Conservation (phyloP, 2,888 invertebrate species). For the Lithosia quadra region DNA sequence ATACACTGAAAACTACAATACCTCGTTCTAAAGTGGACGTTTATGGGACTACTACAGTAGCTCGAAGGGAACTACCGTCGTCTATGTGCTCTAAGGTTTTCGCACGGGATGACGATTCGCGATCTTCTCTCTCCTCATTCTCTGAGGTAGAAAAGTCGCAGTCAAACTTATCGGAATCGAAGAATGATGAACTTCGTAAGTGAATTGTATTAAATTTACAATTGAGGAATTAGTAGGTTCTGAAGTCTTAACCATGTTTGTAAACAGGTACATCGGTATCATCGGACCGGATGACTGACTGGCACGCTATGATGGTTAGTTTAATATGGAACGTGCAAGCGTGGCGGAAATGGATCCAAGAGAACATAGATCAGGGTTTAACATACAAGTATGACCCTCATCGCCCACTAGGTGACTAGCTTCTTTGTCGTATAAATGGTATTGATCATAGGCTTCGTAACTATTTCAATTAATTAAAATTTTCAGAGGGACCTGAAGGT, state of each 20-base stretch:
- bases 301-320: slow-evolving; percentile 80
- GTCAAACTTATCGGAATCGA: slow-evolving; percentile 6
- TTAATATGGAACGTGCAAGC: slow-evolving; percentile 80
- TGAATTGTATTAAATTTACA: no score
- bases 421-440: background rate
- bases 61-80: slow-evolving; percentile 36
- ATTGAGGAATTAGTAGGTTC: no score
- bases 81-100: slow-evolving; percentile 52
- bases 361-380: slow-evolving; percentile 68
- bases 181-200: slow-evolving; percentile 51
- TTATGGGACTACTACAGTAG: slow-evolving; percentile 21
- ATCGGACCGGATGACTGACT: slow-evolving; percentile 76
- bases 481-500: slow-evolving; percentile 43
- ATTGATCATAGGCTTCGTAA: background rate
- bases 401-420: slow-evolving; percentile 45
- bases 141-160: background rate
- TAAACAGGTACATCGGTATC: slow-evolving; percentile 67
- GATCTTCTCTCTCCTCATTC: slow-evolving; percentile 5
- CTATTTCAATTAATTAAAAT: background rate
- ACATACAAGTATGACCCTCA: slow-evolving; percentile 46
- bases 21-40: slow-evolving; percentile 46
- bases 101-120: slow-evolving; percentile 6
- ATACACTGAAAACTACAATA: slow-evolving; percentile 24
- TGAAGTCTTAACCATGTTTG: background rate
- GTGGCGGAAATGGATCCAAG: slow-evolving; percentile 80